Evolutionary conservation across 2,888 invertebrate species (phyloP), one percentile per base, ranked within the genome.

Genomic region (Adela reaumurella): DNA sequence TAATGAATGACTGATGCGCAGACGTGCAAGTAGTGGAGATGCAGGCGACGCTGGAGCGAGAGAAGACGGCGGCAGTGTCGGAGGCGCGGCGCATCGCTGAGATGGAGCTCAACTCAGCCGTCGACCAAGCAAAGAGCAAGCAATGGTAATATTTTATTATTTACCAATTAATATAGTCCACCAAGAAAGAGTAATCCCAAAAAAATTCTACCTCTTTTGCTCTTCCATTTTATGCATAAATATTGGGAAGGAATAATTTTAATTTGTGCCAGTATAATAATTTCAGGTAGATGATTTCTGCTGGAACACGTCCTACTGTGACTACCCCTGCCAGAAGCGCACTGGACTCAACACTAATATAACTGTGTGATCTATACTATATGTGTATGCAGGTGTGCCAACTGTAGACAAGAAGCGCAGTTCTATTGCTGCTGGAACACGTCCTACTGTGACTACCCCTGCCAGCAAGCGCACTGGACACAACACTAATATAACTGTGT

Each of bases 301-400:
- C 64, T 97, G 96, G 95, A 96, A 95, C 74, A 95, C 95, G 0
- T 88, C 93, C 48, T 97, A 97, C 69, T 97, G 96, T n/a, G n/a
- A n/a, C n/a, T n/a, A n/a, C n/a, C n/a, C n/a, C n/a, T n/a, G n/a
- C n/a, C n/a, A n/a, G n/a, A 69, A n/a, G n/a, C n/a, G n/a, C n/a
- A n/a, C n/a, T n/a, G n/a, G n/a, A n/a, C n/a, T n/a, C n/a, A n/a
- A n/a, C n/a, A n/a, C n/a, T 90, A 92, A 73, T 89, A 90, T 64
- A 83, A 87, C 2, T 96, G 96, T 60, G n/a, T n/a, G n/a, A n/a
- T n/a, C n/a, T n/a, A n/a, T n/a, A n/a, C n/a, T n/a, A n/a, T n/a
- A n/a, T n/a, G n/a, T n/a, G n/a, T n/a, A n/a, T n/a, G n/a, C n/a
- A n/a, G n/a, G n/a, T n/a, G n/a, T n/a, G n/a, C n/a, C n/a, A n/a